Evolutionary conservation across 2,797 vertebrate genomes (phyloP).

Genomic region (Benthosema pterotum): DNA sequence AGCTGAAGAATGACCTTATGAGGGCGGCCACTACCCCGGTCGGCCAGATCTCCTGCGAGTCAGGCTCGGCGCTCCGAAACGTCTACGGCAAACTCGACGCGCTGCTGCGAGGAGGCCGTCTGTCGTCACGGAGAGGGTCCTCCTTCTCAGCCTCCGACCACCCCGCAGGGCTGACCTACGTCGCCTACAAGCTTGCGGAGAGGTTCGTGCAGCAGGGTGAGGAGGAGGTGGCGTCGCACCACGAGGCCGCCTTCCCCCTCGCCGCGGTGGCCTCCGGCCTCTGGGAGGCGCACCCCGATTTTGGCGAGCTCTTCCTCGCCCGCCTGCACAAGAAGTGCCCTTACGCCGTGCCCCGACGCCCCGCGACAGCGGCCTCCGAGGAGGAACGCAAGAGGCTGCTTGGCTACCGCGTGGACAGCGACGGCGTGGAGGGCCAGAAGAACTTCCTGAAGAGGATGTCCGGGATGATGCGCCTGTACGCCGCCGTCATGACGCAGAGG

Average conservation of each 20-base stretch:
- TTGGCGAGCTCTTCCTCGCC: constrained; percentile 91
- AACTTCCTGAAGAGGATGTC: constrained; percentile 97
- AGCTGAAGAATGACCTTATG: constrained; percentile 89
- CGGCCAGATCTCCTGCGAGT: constrained; percentile 90
- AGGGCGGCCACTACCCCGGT: constrained; percentile 92
- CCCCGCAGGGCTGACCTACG: constrained; percentile 86
- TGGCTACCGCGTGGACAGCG: constrained; percentile 89
- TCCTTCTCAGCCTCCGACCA: constrained; percentile 82
- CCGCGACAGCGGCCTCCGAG: constrained; percentile 74
- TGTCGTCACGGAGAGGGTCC: constrained; percentile 77
- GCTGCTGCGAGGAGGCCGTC: constrained; percentile 83
- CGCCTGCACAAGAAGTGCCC: constrained; percentile 94
- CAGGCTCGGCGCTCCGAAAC: constrained; percentile 88
- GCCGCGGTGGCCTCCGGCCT: constrained; percentile 89
- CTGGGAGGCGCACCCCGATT: constrained; percentile 90
- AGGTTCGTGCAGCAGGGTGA: constrained; percentile 98
- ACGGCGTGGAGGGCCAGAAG: constrained; percentile 89
- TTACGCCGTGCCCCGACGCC: constrained; percentile 90
- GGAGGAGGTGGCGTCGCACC: constrained; percentile 93
- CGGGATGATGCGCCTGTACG: constrained; percentile 93
- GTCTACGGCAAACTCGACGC: constrained; percentile 91
- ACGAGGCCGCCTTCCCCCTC: constrained; percentile 92
- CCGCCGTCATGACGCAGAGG: constrained; percentile 83
- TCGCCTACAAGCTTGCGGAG: constrained; percentile 91
- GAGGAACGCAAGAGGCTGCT: constrained; percentile 93